Base-by-base conservation (phyloP, 1,140 invertebrate genomes). In the Ceratina japonica region DNA sequence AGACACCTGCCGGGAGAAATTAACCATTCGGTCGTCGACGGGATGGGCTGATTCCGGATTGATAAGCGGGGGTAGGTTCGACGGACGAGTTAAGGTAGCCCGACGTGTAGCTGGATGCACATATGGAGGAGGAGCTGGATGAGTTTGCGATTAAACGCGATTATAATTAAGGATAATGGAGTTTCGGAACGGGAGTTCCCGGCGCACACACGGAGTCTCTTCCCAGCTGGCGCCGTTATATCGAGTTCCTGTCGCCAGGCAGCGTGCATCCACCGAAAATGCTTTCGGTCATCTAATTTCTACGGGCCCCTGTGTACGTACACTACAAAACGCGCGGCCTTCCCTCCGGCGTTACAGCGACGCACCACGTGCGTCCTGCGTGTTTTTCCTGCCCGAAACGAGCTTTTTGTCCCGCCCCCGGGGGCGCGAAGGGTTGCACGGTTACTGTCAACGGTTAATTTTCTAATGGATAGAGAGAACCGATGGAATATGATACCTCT, bases 101-200 rank as follows among this genome's bases (percentile, higher is more conserved):
- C 59, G 65, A 54, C 64, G 72, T 49, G n/a, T 81, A 68, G 66
- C 49, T 8, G 71, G 66, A 58, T 4, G 80, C 27, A 31, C 72
- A 74, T 72, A 81, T 71, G 76, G 69, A 64, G 72, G 62, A 75
- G 63, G 80, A 62, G 62, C 44, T 59, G 78, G 86, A 87, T 87
- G 86, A 88, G 88, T 88, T 90, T 90, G 87, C 89, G 89, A 90
- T 91, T 90, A 90, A 90, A 91, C 85, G 88, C 86, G 87, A 91
- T 91, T 91, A 91, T 91, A 90, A 91, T 91, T 90, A 91, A 89
- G 87, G 88, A 90, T 91, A 90, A 91, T 91, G 87, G 90, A 91
- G 88, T 91, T 90, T 90, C 82, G 77, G 86, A 81, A 82, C 85
- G 66, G 83, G 85, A 87, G 85, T 86, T 87, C 52, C 74, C 78